Conservation (phyloP, 2,113 vertebrate genomes). For the Rousettus leschenaultii region DNA sequence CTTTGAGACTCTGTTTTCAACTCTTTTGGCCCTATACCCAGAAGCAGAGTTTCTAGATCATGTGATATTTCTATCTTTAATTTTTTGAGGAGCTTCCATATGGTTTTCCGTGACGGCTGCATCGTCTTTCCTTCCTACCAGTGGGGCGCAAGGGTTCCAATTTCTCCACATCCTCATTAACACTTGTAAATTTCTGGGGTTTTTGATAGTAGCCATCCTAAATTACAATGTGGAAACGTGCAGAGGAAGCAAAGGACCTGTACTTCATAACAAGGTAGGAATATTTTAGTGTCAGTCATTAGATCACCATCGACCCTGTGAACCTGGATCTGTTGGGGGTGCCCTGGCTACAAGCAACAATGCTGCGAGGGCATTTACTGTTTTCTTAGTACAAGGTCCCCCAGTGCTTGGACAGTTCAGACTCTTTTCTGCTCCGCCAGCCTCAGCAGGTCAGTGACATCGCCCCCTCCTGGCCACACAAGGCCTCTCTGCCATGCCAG, state of each 20-base stretch:
- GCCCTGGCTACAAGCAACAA: background rate
- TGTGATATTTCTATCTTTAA: background rate
- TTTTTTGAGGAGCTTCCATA: background rate
- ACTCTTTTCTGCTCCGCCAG: background rate
- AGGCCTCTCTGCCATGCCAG: background rate
- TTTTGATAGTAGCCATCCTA: background rate
- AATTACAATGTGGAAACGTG: background rate
- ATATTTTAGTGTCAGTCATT: rapidly evolving
- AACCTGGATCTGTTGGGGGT: background rate
- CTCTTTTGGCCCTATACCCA: background rate
- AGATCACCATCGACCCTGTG: rapidly evolving
- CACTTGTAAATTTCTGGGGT: background rate
- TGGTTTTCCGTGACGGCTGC: background rate
- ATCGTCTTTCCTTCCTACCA: background rate
- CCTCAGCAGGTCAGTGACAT: background rate
- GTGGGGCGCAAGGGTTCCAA: background rate
- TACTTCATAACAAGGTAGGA: rapidly evolving
- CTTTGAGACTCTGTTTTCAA: background rate
- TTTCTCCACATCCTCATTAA: background rate
- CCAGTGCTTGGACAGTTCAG: background rate
- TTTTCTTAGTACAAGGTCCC: background rate
- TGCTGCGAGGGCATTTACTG: no score
- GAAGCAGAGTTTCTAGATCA: background rate
- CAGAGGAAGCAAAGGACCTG: background rate
- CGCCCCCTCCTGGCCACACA: rapidly evolving